Evolutionary conservation across 2,113 vertebrate genomes (phyloP).

Genomic region (Chascanopsetta lugubris): DNA sequence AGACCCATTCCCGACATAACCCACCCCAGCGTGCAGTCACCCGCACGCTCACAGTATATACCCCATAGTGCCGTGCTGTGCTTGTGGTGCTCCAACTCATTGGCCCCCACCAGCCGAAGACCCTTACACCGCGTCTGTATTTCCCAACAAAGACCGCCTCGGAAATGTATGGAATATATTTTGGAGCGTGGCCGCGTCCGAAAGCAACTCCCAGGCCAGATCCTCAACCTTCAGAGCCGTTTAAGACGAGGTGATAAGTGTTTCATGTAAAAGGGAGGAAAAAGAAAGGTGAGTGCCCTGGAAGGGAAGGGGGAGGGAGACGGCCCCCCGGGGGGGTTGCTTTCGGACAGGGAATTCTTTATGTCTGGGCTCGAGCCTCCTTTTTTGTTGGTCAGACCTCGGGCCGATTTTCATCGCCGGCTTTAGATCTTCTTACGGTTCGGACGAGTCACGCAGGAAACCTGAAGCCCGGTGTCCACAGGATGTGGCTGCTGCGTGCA

Average conservation of each 20-base stretch:
- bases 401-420: constrained; percentile 31
- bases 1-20: constrained; percentile 49
- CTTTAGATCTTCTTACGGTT: constrained; percentile 42
- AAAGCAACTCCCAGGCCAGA: constrained; percentile 59
- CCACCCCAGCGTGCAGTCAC: constrained; percentile 40
- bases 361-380: constrained; percentile 11
- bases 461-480: constrained; percentile 6
- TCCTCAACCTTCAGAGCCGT: neutral
- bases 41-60: constrained; percentile 36
- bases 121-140: constrained; percentile 76
- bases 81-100: constrained; percentile 54
- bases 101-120: constrained; percentile 47
- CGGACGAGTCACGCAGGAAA: neutral
- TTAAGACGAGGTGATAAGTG: neutral
- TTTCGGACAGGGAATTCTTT: constrained; percentile 61
- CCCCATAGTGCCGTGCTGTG: constrained; percentile 55
- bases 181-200: constrained; percentile 65
- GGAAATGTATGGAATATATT: constrained; percentile 71
- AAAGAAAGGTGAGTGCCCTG: constrained; percentile 25
- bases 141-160: constrained; percentile 79
- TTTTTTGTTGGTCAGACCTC: constrained; percentile 40
- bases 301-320: neutral
- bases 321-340: constrained; percentile 55
- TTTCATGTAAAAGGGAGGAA: no score
- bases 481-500: constrained; percentile 14